Conservation (phyloP, 2,113 vertebrate species). For the Hylia prasina region DNA sequence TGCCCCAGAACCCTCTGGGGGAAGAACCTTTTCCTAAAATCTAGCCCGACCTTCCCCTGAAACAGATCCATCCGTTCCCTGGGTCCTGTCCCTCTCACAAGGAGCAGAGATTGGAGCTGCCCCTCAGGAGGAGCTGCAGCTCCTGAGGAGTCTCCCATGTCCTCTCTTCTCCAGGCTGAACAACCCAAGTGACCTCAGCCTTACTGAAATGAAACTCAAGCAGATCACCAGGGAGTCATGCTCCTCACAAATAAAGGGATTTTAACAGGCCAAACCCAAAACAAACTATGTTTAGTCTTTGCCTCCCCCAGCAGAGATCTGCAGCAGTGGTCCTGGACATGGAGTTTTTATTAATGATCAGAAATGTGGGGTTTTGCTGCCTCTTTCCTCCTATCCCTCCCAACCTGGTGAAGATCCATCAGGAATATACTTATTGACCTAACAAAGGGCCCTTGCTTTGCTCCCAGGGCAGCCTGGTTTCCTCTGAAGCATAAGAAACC, state of each 20-base stretch:
- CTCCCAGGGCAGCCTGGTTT: neutral
- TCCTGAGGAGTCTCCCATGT: neutral
- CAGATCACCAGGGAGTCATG: rapidly evolving
- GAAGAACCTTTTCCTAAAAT: neutral
- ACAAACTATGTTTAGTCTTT: neutral
- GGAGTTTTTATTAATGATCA: neutral
- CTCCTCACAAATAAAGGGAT: neutral
- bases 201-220: neutral
- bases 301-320: neutral
- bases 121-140: neutral
- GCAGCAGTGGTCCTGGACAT: neutral
- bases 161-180: neutral
- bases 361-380: neutral
- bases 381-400: neutral
- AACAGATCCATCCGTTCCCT: neutral
- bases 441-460: neutral
- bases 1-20: neutral
- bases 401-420: neutral
- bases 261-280: neutral
- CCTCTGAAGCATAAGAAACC: neutral
- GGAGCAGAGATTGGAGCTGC: neutral
- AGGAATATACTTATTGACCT: neutral
- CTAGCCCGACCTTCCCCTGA: rapidly evolving
- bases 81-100: neutral
- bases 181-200: neutral